phyloP scores from a whole-genome alignment of 2,113 vertebrate species.

The Mionectes macconnelli region DNA sequence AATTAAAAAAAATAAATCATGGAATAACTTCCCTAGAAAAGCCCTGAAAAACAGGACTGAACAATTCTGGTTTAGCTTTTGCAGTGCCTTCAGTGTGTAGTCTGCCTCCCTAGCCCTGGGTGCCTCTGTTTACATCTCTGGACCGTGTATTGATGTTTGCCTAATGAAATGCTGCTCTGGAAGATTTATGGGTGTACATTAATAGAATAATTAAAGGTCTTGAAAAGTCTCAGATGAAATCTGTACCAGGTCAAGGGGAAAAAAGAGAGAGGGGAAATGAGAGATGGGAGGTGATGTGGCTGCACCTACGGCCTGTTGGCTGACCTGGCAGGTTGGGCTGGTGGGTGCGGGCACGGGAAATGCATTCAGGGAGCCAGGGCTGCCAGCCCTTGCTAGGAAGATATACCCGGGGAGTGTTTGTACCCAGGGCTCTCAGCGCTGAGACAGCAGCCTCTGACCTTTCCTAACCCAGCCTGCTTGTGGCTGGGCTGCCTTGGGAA shows the following conservation, averaged over 20 bases:
- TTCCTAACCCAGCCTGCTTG: accelerated
- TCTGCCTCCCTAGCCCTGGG: not conserved
- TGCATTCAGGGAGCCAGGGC: accelerated
- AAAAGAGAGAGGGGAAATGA: not conserved
- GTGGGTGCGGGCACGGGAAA: accelerated
- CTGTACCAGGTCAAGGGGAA: not conserved
- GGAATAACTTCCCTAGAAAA: not conserved
- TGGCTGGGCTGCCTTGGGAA: not conserved
- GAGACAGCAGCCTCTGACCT: accelerated
- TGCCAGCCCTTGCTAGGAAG: accelerated
- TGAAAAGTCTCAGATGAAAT: not conserved
- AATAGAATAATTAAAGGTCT: conserved; percentile 46
- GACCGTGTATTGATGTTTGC: not conserved
- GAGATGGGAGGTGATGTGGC: not conserved
- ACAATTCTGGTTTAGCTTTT: not conserved
- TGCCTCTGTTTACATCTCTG: not conserved
- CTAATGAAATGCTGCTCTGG: conserved; percentile 31
- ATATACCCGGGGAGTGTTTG: accelerated
- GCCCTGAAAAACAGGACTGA: not conserved
- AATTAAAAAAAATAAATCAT: not conserved
- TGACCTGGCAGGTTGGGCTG: accelerated
- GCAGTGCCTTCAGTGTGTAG: not conserved
- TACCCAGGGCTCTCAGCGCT: accelerated
- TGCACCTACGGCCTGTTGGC: accelerated
- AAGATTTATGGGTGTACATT: conserved; percentile 22